phyloP scores from a whole-genome alignment of 2,888 invertebrate genomes.

The Chymomyza amoena region DNA sequence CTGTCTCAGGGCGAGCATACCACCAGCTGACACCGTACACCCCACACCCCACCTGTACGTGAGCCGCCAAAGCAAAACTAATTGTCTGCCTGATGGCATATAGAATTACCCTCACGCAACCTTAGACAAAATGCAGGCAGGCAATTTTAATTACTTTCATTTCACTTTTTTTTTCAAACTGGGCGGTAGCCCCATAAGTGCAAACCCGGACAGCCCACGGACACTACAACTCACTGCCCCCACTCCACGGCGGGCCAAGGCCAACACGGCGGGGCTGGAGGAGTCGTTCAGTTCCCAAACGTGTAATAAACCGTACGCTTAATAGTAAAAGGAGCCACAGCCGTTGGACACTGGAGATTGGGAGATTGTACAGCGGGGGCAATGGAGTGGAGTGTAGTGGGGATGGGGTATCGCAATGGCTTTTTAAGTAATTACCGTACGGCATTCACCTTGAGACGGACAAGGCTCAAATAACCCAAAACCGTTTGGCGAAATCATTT shows the following conservation, averaged over 20 bases:
- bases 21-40: neutral
- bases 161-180: constrained; percentile 49
- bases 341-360: neutral
- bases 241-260: neutral
- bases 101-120: constrained; percentile 1
- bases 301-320: constrained; percentile 52
- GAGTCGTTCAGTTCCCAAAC: constrained; percentile 38
- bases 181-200: constrained; percentile 61
- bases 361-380: neutral
- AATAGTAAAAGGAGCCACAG: neutral
- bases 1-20: neutral
- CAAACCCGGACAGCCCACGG: constrained; percentile 20
- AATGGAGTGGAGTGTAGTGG: neutral
- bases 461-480: constrained; percentile 60
- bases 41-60: neutral
- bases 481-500: constrained; percentile 63
- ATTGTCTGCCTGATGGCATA: constrained; percentile 6
- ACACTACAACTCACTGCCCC: neutral
- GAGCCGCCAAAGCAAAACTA: neutral
- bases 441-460: constrained; percentile 54
- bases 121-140: constrained; percentile 43
- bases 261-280: neutral
- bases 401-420: neutral
- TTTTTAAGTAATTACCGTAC: constrained; percentile 66
- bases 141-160: constrained; percentile 68